Percentiles rank a stretch among this genome's conserved stretches.
Conservation (phyloP, 2,797 vertebrate species). For the Pseudochirops cupreus region DNA sequence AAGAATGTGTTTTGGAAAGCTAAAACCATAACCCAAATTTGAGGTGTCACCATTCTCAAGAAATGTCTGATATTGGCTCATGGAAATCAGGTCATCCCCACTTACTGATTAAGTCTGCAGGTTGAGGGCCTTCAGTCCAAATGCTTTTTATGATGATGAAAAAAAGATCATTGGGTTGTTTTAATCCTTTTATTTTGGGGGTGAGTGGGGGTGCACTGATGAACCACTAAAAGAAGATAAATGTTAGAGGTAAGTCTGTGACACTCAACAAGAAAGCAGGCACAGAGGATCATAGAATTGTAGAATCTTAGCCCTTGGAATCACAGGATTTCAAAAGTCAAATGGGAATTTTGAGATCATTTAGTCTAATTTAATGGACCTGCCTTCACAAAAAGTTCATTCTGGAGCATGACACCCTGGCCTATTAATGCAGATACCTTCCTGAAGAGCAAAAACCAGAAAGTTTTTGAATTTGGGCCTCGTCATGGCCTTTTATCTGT, state of each 20-base stretch:
- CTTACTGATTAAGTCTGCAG: neutral
- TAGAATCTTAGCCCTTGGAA: neutral
- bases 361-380: neutral
- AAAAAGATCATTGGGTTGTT: neutral
- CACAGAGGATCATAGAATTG: neutral
- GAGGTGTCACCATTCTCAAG: neutral
- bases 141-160: neutral
- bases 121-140: neutral
- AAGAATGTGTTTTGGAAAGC: neutral
- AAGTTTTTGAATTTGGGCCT: neutral
- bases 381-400: neutral
- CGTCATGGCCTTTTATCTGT: neutral
- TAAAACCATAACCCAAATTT: neutral
- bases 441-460: neutral
- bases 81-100: neutral
- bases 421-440: neutral
- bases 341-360: neutral
- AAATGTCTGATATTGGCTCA: neutral
- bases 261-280: neutral
- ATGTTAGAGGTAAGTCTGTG: neutral
- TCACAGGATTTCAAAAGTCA: neutral
- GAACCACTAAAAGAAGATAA: neutral
- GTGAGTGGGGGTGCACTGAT: no score
- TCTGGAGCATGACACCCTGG: neutral
- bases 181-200: neutral